phyloP scores from a whole-genome alignment of 2,888 invertebrate species.

The Gari tellinella region DNA sequence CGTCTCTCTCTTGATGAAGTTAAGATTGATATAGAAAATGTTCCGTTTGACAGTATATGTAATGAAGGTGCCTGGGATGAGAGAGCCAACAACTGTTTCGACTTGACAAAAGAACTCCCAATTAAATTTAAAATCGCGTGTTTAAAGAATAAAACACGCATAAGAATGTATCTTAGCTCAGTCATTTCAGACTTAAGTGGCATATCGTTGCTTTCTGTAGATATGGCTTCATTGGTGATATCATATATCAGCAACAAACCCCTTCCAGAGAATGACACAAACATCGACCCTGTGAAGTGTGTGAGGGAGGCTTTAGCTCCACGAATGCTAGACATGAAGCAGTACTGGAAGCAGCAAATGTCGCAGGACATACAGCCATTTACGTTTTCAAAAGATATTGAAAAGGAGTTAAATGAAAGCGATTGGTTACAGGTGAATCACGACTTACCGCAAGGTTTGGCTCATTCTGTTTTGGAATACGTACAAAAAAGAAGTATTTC shows the following conservation, averaged over 20 bases:
- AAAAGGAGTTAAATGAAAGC: no score
- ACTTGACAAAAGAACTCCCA: slow-evolving; percentile 1
- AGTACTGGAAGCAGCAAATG: no score
- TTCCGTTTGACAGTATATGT: background rate
- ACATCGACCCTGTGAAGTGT: background rate
- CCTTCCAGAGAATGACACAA: background rate
- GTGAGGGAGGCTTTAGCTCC: slow-evolving; percentile 1
- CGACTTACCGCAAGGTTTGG: background rate
- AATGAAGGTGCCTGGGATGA: background rate
- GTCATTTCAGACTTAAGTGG: slow-evolving; percentile 6
- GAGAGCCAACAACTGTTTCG: background rate
- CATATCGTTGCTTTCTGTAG: slow-evolving; percentile 3
- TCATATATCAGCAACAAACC: background rate
- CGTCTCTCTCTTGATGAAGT: background rate
- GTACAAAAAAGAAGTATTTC: background rate
- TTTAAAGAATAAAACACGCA: background rate
- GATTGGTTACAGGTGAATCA: no score
- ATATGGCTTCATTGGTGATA: background rate
- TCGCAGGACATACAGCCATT: slow-evolving; percentile 3
- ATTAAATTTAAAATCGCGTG: slow-evolving; percentile 1
- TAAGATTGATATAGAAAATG: background rate
- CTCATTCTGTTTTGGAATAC: background rate
- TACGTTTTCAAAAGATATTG: no score
- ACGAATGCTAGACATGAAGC: background rate
- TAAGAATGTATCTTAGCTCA: slow-evolving; percentile 12